Percentiles rank a stretch among this genome's conserved stretches.
phyloP scores from a whole-genome alignment of 2,888 invertebrate genomes.

The Mesochorus sp. region DNA sequence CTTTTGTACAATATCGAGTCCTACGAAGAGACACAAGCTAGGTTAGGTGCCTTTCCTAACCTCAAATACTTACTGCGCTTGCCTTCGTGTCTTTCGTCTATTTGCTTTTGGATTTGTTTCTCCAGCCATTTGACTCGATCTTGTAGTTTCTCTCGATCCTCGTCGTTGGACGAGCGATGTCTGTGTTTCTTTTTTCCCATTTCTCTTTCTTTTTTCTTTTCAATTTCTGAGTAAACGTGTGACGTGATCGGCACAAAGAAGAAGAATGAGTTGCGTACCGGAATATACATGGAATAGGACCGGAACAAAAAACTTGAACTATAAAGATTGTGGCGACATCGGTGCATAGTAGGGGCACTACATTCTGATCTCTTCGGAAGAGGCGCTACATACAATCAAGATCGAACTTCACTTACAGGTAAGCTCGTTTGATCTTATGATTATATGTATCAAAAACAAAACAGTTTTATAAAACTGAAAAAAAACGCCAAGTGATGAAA shows the following conservation, averaged over 20 bases:
- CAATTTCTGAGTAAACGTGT: slow-evolving; percentile 37
- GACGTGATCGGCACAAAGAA: slow-evolving; percentile 45
- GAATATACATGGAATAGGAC: slow-evolving; percentile 7
- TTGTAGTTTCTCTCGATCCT: slow-evolving; percentile 17
- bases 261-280: slow-evolving; percentile 26
- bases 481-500: too few relatives aligned
- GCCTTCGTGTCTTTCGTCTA: slow-evolving; percentile 13
- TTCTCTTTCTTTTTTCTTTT: slow-evolving; percentile 4
- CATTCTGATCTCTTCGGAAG: background rate
- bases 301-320: slow-evolving; percentile 1
- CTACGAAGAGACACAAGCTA: background rate
- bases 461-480: too few relatives aligned
- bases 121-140: slow-evolving; percentile 47
- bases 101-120: slow-evolving; percentile 9
- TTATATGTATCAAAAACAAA: too few relatives aligned
- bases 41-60: slow-evolving; percentile 8
- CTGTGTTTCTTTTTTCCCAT: slow-evolving; percentile 43
- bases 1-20: slow-evolving; percentile 23
- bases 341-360: slow-evolving; percentile 39
- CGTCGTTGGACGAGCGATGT: slow-evolving; percentile 33
- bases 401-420: too few relatives aligned
- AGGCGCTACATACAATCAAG: slow-evolving; percentile 10
- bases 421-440: too few relatives aligned
- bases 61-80: slow-evolving; percentile 39
- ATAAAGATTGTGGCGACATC: slow-evolving; percentile 29